A percentile compares a stretch with the other conserved stretches of the same genome.
phyloP scores from a whole-genome alignment of 2,113 vertebrate genomes.

The Chascanopsetta lugubris region DNA sequence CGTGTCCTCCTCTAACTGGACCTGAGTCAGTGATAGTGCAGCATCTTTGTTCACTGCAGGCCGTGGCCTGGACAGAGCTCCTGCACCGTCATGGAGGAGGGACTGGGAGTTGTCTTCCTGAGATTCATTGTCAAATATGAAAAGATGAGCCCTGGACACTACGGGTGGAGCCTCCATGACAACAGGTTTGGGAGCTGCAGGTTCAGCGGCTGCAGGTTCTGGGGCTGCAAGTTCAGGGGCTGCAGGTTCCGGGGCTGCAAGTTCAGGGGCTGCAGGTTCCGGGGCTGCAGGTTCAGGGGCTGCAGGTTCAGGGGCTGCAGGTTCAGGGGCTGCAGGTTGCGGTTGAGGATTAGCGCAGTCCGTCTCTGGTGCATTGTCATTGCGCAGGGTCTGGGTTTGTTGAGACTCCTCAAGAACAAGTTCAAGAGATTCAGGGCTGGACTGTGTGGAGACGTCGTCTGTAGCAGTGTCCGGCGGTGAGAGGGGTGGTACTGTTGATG shows the following conservation, averaged over 20 bases:
- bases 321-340: not conserved
- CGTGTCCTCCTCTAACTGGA: constrained; percentile 65
- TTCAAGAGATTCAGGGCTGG: constrained; percentile 4
- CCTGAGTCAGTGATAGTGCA: constrained; percentile 56
- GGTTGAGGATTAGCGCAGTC: not conserved
- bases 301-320: not conserved
- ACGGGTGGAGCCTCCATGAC: not conserved
- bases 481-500: not conserved
- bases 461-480: constrained; percentile 12
- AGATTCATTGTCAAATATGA: constrained; percentile 75
- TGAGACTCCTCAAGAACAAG: not conserved
- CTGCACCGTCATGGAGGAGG: not conserved
- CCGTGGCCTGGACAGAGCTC: not conserved
- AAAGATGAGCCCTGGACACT: constrained; percentile 66
- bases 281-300: constrained; percentile 14
- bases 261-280: not conserved
- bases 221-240: not conserved
- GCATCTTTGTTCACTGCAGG: not conserved
- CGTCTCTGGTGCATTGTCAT: not conserved
- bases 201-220: not conserved
- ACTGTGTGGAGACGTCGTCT: not conserved
- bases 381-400: not conserved
- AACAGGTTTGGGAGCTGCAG: not conserved
- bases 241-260: not conserved
- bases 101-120: constrained; percentile 64